A percentile compares a stretch with the other conserved stretches of the same genome.
phyloP scores from a whole-genome alignment of 2,888 invertebrate species.

The Drosophila gaucha region DNA sequence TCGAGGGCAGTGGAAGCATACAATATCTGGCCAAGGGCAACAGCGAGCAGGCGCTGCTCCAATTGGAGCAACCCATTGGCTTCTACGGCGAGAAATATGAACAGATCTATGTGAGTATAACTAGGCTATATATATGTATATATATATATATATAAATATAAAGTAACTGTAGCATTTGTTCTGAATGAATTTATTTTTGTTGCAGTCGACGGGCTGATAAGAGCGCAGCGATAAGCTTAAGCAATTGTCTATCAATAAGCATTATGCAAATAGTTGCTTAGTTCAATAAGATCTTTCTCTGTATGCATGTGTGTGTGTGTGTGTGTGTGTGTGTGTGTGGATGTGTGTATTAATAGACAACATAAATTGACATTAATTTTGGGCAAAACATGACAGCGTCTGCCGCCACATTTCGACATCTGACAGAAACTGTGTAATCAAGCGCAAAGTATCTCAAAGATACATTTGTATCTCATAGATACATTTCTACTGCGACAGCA shows the following conservation, averaged over 20 bases:
- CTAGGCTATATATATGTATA: slow-evolving; percentile 5
- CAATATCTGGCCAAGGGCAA: slow-evolving; percentile 80
- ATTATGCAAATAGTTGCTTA: slow-evolving; percentile 45
- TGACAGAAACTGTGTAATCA: slow-evolving; percentile 35
- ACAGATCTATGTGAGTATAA: slow-evolving; percentile 91
- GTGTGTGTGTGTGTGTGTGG: slow-evolving; percentile 22
- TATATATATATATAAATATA: neutral
- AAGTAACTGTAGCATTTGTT: slow-evolving; percentile 42
- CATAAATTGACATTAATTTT: slow-evolving; percentile 59
- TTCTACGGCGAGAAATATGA: slow-evolving; percentile 92
- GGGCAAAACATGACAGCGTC: slow-evolving; percentile 67
- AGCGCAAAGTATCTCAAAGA: slow-evolving; percentile 9
- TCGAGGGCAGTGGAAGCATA: slow-evolving; percentile 61
- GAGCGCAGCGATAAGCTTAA: slow-evolving; percentile 15
- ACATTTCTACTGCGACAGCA: slow-evolving; percentile 31
- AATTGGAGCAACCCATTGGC: slow-evolving; percentile 87
- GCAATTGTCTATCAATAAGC: slow-evolving; percentile 44
- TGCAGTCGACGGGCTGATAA: slow-evolving; percentile 40
- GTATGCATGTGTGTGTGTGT: slow-evolving; percentile 35
- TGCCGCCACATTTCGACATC: slow-evolving; percentile 25
- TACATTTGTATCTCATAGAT: slow-evolving; percentile 30
- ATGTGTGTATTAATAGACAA: slow-evolving; percentile 48
- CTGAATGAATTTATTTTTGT: slow-evolving; percentile 58
- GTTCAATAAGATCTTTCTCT: slow-evolving; percentile 24
- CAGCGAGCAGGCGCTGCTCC: slow-evolving; percentile 79